These are phyloP conservation scores for Drosophila subpulchrella DNA, from an alignment of 1,140 invertebrate genomes.

Conservation along the genomic window DNA sequence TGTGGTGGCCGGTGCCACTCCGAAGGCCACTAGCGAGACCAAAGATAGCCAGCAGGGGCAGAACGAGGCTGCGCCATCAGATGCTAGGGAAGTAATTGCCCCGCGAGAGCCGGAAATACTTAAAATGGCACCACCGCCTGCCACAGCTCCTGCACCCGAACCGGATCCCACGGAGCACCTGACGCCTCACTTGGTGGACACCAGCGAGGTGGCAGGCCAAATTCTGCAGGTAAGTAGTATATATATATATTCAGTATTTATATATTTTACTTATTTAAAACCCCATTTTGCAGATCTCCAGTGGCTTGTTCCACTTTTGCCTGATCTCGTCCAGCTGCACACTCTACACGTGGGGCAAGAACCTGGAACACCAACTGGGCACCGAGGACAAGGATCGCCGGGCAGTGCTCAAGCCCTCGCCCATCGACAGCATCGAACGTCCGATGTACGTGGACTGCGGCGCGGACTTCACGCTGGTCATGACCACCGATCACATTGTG, in stretches of 20 bases:
- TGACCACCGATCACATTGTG: conserved; percentile 86
- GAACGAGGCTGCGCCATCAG: conserved; percentile 55
- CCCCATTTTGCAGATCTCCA: conserved; percentile 84
- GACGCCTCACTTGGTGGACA: conserved; percentile 86
- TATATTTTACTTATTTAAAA: neutral
- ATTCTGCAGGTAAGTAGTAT: conserved; percentile 85
- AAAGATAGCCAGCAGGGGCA: conserved; percentile 41
- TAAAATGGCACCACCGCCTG: conserved; percentile 9
- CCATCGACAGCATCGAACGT: conserved; percentile 76
- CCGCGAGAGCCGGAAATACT: conserved; percentile 7
- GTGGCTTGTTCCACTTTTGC: conserved; percentile 88
- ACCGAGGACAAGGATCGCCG: conserved; percentile 86
- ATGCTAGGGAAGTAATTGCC: conserved; percentile 53
- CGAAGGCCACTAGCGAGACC: conserved; percentile 48
- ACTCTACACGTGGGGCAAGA: conserved; percentile 89
- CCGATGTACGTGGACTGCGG: conserved; percentile 86
- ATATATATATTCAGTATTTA: neutral
- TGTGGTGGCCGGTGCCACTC: conserved; percentile 61
- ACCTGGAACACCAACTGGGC: conserved; percentile 89
- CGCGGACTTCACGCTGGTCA: conserved; percentile 87
- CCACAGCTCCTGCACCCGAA: conserved; percentile 30
- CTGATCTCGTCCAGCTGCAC: conserved; percentile 87
- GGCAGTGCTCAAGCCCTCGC: conserved; percentile 81
- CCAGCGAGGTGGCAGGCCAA: conserved; percentile 86
- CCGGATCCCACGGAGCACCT: conserved; percentile 85